A percentile compares a stretch with the other conserved stretches of the same genome.
These are phyloP conservation scores for Odontocerum albicorne DNA, from an alignment of 2,888 invertebrate species.

Conservation along the genomic window DNA sequence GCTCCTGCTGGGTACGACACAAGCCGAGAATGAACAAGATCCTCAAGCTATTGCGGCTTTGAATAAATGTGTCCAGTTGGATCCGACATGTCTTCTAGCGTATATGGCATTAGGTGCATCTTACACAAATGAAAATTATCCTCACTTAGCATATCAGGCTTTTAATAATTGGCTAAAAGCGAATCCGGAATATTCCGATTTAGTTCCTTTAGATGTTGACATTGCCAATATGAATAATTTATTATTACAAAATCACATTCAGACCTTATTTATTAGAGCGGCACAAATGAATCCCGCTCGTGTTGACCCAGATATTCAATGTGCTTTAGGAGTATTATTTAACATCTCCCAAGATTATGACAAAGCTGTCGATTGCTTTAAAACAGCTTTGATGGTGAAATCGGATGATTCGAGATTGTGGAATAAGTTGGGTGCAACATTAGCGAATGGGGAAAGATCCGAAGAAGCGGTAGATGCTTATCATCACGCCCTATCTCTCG, in stretches of 20 bases:
- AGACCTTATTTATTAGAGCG: slow-evolving; percentile 75
- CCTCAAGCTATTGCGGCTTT: slow-evolving; percentile 90
- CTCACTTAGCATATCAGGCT: slow-evolving; percentile 83
- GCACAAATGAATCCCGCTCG: slow-evolving; percentile 73
- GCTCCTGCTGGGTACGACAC: slow-evolving; percentile 86
- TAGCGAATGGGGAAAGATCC: slow-evolving; percentile 93
- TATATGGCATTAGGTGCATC: slow-evolving; percentile 91
- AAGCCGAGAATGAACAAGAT: slow-evolving; percentile 98
- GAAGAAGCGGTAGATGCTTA: slow-evolving; percentile 98
- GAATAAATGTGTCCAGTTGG: slow-evolving; percentile 77
- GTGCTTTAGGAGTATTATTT: slow-evolving; percentile 92
- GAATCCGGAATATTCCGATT: slow-evolving; percentile 80
- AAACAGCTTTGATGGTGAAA: slow-evolving; percentile 81
- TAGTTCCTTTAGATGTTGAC: slow-evolving; percentile 61
- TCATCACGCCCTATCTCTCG: slow-evolving; percentile 83
- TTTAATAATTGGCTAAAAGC: slow-evolving; percentile 76
- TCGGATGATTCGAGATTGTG: slow-evolving; percentile 86
- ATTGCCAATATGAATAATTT: slow-evolving; percentile 50
- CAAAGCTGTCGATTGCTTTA: slow-evolving; percentile 96
- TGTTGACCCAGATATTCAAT: slow-evolving; percentile 89
- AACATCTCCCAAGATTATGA: slow-evolving; percentile 93
- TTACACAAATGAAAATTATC: slow-evolving; percentile 94
- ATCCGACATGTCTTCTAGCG: slow-evolving; percentile 79
- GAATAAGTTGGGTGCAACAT: slow-evolving; percentile 96
- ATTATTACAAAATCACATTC: slow-evolving; percentile 62